phyloP scores from a whole-genome alignment of 2,113 vertebrate genomes.

The Cygnus buccinator region DNA sequence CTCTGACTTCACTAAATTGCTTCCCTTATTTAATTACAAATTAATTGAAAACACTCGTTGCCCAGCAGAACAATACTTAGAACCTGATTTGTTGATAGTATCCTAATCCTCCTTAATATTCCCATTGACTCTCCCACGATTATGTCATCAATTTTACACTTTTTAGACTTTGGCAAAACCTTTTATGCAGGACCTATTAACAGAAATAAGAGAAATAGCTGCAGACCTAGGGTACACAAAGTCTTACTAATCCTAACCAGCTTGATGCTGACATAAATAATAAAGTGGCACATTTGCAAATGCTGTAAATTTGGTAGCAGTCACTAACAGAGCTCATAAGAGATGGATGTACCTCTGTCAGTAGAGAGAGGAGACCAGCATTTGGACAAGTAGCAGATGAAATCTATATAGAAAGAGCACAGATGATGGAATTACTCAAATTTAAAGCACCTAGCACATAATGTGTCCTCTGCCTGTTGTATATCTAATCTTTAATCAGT shows the following conservation, averaged over 20 bases:
- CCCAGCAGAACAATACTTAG: slow-evolving; percentile 71
- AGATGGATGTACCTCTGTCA: not conserved
- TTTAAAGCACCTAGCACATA: not conserved
- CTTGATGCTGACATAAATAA: not conserved
- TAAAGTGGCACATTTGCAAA: not conserved
- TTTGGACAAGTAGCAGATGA: not conserved
- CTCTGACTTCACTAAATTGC: slow-evolving; percentile 78
- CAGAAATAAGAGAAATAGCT: slow-evolving; percentile 19
- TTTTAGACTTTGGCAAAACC: slow-evolving; percentile 41
- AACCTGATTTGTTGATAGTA: slow-evolving; percentile 80
- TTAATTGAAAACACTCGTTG: slow-evolving; percentile 84
- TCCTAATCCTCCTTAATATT: slow-evolving; percentile 77
- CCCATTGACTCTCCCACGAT: slow-evolving; percentile 59
- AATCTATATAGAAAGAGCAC: not conserved
- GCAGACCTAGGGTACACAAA: not conserved
- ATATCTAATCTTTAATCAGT: not conserved
- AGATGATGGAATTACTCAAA: not conserved
- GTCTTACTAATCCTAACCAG: not conserved
- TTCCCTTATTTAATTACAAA: slow-evolving; percentile 87
- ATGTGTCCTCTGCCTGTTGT: not conserved
- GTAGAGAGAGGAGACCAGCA: not conserved
- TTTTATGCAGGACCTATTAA: slow-evolving; percentile 29
- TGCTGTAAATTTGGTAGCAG: not conserved
- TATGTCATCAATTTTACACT: slow-evolving; percentile 77
- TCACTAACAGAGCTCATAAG: not conserved